Conservation (phyloP, 2,888 invertebrate genomes). For the Galeruca laticollis region DNA sequence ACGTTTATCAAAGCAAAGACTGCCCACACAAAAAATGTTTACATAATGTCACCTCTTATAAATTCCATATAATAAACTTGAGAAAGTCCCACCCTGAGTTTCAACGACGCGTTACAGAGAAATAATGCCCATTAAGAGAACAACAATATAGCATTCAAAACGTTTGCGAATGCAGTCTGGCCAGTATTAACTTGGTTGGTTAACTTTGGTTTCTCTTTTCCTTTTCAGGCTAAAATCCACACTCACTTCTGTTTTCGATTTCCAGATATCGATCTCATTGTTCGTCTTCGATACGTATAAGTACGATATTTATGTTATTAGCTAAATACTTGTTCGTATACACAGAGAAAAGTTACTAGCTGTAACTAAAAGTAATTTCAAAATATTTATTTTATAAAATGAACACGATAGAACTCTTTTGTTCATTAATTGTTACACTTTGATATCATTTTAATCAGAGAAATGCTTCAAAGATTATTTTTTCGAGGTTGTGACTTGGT, state of each 20-base stretch:
- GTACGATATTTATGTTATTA: not conserved
- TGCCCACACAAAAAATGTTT: too few relatives aligned
- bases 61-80: not conserved
- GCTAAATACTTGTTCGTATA: slow-evolving; percentile 9
- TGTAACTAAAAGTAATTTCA: not conserved
- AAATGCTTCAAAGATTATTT: too few relatives aligned
- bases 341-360: not conserved
- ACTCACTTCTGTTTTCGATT: slow-evolving; percentile 32
- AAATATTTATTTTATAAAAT: too few relatives aligned
- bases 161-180: slow-evolving; percentile 16
- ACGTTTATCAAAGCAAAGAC: too few relatives aligned
- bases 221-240: slow-evolving; percentile 27
- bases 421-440: too few relatives aligned
- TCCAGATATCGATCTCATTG: slow-evolving; percentile 30
- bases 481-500: too few relatives aligned
- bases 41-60: not conserved
- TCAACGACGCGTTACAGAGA: slow-evolving; percentile 4
- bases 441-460: too few relatives aligned
- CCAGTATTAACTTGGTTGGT: not conserved
- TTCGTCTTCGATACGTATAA: slow-evolving; percentile 11
- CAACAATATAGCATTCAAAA: slow-evolving; percentile 31
- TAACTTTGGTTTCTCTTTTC: slow-evolving; percentile 39
- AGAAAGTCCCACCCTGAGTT: slow-evolving; percentile 1
- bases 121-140: slow-evolving; percentile 15
- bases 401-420: not conserved